Base-by-base conservation (phyloP, 2,113 vertebrate genomes). In the Lamprotornis superbus region DNA sequence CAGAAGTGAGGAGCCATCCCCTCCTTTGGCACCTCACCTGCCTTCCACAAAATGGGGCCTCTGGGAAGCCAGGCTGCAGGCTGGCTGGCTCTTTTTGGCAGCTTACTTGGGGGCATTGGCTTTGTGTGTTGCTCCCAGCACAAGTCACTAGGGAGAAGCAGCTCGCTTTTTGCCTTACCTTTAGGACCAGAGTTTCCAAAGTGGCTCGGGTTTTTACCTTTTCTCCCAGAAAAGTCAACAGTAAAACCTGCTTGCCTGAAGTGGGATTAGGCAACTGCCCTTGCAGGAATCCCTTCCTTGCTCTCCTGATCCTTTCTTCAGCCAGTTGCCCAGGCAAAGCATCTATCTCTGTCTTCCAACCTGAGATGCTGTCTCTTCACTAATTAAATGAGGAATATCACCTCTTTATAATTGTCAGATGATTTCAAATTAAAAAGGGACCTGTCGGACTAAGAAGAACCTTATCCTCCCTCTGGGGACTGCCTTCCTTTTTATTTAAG, bases 301-400 rank as follows among this genome's bases (percentile, higher is more conserved):
- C 22, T 90, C 28, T 44, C 15, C 22, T 7, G 2, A 8, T 44
- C 16, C 2, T 18, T 84, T 60, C 60, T 86, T 17, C 60, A 80
- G 80, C 47, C 80, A 78, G 71, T 12, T 90, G 47, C 76, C 23
- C 47, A 46, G 64, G 57, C 50, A 81, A 78, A 81, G 46, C 40
- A 78, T 78, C 79, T 27, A 16, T 90, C 88, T 82, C 28, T 83
- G 68, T 78, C 61, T 93, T 75, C 76, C 60, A 86, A 40, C 64
- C 56, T 59, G 57, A 84, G 73, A 53, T 67, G 65, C 56, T 49
- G 37, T 84, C 23, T 96, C 42, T 27, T 87, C 2, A 1, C 57
- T 94, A 94, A 94, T 94, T 92, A 96, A 92, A 86, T 90, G 80
- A 95, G 56, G 79, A 78, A 60, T 90, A 84, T 92, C 5, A 90